These are phyloP conservation scores for Meriones psammophilus DNA, from an alignment of 2,797 vertebrate genomes.

Conservation along the genomic window DNA sequence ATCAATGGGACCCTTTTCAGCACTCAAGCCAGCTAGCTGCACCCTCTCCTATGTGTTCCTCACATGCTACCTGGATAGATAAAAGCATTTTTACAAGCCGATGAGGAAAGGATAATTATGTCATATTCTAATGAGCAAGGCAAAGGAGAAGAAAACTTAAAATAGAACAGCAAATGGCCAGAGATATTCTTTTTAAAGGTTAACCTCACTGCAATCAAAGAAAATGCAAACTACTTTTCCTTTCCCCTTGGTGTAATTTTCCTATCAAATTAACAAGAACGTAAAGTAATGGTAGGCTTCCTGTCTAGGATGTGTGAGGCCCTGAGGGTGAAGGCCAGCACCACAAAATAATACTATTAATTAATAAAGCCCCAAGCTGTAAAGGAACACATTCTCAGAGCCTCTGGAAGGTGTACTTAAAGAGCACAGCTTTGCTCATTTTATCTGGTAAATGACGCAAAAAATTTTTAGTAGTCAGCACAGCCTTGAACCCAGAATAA, in stretches of 20 bases:
- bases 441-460: slow-evolving; percentile 11
- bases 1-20: neutral
- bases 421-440: neutral
- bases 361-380: neutral
- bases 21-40: neutral
- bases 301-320: neutral
- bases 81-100: slow-evolving; percentile 42
- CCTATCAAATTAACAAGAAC: slow-evolving; percentile 47
- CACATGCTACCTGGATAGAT: neutral
- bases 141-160: slow-evolving; percentile 28
- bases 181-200: neutral
- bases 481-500: slow-evolving; percentile 40
- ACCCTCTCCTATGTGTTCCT: neutral
- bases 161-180: slow-evolving; percentile 19
- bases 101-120: neutral
- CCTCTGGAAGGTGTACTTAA: neutral
- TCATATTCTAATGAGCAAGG: slow-evolving; percentile 24
- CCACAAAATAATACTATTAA: neutral
- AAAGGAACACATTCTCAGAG: neutral
- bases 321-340: neutral
- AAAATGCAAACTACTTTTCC: slow-evolving; percentile 29
- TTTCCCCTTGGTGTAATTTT: slow-evolving; percentile 27
- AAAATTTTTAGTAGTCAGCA: neutral
- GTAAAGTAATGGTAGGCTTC: neutral
- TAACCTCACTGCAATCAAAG: slow-evolving; percentile 49